Conservation (phyloP, 2,113 vertebrate species). For the Eulemur macaco region DNA sequence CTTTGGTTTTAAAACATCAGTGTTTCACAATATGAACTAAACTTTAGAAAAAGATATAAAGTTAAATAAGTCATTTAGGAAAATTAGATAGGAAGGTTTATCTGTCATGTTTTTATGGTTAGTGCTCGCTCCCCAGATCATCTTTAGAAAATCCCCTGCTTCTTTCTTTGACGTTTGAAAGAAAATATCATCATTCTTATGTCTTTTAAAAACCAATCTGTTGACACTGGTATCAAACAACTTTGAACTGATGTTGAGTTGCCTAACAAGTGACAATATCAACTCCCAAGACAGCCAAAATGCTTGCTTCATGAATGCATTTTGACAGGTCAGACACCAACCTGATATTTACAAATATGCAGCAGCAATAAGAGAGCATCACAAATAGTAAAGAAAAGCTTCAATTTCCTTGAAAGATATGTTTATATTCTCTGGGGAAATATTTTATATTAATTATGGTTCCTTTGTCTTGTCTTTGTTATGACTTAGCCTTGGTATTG, state of each 20-base stretch:
- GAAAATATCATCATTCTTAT: constrained; percentile 82
- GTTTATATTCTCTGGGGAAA: constrained; percentile 68
- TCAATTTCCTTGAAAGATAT: constrained; percentile 64
- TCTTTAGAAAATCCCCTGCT: constrained; percentile 74
- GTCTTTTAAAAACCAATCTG: constrained; percentile 81
- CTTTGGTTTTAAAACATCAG: not conserved
- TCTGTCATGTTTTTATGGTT: constrained; percentile 65
- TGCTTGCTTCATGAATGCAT: constrained; percentile 82
- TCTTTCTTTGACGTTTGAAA: constrained; percentile 81
- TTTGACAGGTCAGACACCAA: constrained; percentile 87
- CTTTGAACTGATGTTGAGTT: constrained; percentile 83
- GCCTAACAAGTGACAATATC: constrained; percentile 84
- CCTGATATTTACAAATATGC: constrained; percentile 80
- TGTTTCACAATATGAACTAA: not conserved
- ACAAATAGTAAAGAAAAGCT: constrained; percentile 67
- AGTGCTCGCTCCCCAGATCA: constrained; percentile 46
- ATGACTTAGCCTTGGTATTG: constrained; percentile 63
- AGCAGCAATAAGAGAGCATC: constrained; percentile 64
- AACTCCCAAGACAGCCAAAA: constrained; percentile 83
- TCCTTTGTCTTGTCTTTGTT: constrained; percentile 66
- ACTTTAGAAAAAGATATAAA: constrained; percentile 43
- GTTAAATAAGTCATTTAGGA: constrained; percentile 30
- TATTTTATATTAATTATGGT: constrained; percentile 77
- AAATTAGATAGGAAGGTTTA: constrained; percentile 60
- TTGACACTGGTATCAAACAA: constrained; percentile 87